Conservation (phyloP, 2,797 vertebrate species). For the Tachyglossus aculeatus region DNA sequence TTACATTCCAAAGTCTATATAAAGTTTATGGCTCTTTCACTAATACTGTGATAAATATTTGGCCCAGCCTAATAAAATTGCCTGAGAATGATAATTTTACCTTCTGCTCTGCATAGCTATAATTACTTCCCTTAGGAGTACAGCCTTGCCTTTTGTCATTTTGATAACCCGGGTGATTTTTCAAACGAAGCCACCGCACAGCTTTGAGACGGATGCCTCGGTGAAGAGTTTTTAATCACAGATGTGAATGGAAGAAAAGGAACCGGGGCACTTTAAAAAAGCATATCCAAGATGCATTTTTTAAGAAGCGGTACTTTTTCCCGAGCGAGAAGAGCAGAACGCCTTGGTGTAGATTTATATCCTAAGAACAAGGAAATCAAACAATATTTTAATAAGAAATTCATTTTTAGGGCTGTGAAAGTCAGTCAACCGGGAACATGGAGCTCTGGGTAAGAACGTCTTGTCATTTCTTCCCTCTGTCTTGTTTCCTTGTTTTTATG, state of each 20-base stretch:
- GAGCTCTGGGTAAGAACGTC: too few species aligned
- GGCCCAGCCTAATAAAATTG: constrained; percentile 59
- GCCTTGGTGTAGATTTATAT: too few species aligned
- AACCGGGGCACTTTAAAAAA: not conserved
- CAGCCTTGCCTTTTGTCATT: constrained; percentile 63
- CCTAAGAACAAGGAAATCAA: too few species aligned
- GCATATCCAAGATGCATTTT: too few species aligned
- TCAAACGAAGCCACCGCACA: constrained; percentile 55
- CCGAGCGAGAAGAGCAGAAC: too few species aligned
- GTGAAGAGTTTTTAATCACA: constrained; percentile 56
- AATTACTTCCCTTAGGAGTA: constrained; percentile 71
- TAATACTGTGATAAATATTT: constrained; percentile 68
- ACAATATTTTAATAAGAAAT: too few species aligned
- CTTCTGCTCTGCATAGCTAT: constrained; percentile 62
- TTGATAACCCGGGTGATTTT: constrained; percentile 66
- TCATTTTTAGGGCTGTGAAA: too few species aligned
- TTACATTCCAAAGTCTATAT: constrained; percentile 52
- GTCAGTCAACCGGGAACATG: too few species aligned
- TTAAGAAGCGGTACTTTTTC: too few species aligned
- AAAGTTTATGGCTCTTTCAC: constrained; percentile 59
- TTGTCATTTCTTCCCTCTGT: too few species aligned
- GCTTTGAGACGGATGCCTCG: constrained; percentile 43
- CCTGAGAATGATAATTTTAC: constrained; percentile 64
- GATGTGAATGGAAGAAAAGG: constrained; percentile 26
- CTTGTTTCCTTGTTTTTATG: too few species aligned